Evolutionary conservation across 1,140 invertebrate genomes (phyloP).

Genomic region (Parapsyche elsis): DNA sequence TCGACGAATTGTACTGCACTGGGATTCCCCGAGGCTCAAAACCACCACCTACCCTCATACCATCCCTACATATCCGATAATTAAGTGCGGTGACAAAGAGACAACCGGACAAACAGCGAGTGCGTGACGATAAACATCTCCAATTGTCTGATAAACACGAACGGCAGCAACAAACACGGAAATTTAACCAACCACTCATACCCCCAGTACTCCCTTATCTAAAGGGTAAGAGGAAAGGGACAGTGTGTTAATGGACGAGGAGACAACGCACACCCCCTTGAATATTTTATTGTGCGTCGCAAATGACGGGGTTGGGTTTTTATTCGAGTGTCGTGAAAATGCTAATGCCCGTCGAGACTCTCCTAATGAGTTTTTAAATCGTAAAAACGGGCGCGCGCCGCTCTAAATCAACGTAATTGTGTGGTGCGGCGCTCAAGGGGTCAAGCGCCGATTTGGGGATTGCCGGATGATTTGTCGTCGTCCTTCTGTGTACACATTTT

Average conservation of each 20-base stretch:
- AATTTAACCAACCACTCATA: neutral
- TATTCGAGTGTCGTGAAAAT: neutral
- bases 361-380: no score
- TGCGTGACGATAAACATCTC: slow-evolving; percentile 51
- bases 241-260: slow-evolving; percentile 50
- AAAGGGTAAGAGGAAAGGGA: slow-evolving; percentile 23
- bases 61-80: slow-evolving; percentile 41
- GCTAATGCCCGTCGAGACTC: neutral
- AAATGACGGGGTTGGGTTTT: slow-evolving; percentile 15
- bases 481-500: no score
- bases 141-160: slow-evolving; percentile 56
- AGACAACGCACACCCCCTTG: slow-evolving; percentile 20
- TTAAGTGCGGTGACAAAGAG: slow-evolving; percentile 48
- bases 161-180: slow-evolving; percentile 51
- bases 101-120: slow-evolving; percentile 44
- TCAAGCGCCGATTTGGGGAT: no score
- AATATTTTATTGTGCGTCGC: slow-evolving; percentile 42
- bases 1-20: no score
- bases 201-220: neutral
- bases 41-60: no score
- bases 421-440: slow-evolving; percentile 3
- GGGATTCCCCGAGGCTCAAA: no score
- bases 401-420: slow-evolving; percentile 39
- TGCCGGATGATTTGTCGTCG: no score
- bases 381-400: neutral